A percentile compares a stretch with the other conserved stretches of the same genome.
Evolutionary conservation across 1,140 invertebrate genomes (phyloP).

Genomic region (Physella acuta): DNA sequence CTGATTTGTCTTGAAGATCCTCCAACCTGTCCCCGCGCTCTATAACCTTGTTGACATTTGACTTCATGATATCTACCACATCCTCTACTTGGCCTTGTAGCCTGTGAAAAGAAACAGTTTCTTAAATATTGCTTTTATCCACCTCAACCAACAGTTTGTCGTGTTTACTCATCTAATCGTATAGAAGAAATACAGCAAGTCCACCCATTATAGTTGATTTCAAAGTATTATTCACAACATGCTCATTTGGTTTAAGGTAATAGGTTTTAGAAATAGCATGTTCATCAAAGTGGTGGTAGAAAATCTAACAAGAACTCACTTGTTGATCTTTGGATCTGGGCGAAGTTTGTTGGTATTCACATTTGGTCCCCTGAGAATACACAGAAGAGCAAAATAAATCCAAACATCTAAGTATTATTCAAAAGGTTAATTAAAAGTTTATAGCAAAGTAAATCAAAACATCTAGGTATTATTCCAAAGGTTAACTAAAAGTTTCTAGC

Average conservation of each 20-base stretch:
- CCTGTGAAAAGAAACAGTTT: slow-evolving; percentile 31
- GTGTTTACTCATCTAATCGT: background rate
- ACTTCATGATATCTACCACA: slow-evolving; percentile 65
- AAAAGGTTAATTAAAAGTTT: too few relatives aligned
- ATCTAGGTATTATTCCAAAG: too few relatives aligned
- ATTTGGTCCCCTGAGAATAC: slow-evolving; percentile 38
- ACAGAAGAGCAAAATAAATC: too few relatives aligned
- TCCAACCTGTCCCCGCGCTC: slow-evolving; percentile 66
- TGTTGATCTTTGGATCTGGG: slow-evolving; percentile 37
- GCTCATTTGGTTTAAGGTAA: too few relatives aligned
- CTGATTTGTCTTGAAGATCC: slow-evolving; percentile 65
- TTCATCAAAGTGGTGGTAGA: too few relatives aligned
- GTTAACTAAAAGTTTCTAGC: too few relatives aligned
- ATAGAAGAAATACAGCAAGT: background rate
- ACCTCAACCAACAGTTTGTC: too few relatives aligned
- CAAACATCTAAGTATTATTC: too few relatives aligned
- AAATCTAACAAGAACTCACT: slow-evolving; percentile 26
- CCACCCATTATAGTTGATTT: background rate
- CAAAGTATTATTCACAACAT: background rate
- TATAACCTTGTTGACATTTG: slow-evolving; percentile 65
- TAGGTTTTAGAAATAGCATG: too few relatives aligned
- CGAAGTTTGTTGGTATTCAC: slow-evolving; percentile 33
- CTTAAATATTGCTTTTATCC: too few relatives aligned
- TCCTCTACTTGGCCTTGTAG: slow-evolving; percentile 64
- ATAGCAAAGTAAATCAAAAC: too few relatives aligned